Evolutionary conservation across 2,113 vertebrate species (phyloP).

Genomic region (Indicator maculatus): DNA sequence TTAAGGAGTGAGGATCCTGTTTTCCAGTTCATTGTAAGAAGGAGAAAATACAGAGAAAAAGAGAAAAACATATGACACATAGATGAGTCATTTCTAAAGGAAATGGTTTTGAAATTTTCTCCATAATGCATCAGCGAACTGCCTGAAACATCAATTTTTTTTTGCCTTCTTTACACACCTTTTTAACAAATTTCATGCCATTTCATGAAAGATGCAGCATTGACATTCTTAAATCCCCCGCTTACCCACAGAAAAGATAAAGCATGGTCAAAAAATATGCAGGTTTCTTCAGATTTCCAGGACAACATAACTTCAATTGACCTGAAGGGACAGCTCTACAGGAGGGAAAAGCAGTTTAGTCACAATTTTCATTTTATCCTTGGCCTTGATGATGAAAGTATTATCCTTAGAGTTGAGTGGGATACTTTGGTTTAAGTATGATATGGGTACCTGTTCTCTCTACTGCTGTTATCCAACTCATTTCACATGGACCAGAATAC

Average conservation of each 20-base stretch:
- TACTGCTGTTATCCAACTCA: background rate
- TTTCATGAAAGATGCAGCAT: slow-evolving; percentile 19
- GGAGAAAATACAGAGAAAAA: slow-evolving; percentile 16
- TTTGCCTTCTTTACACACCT: slow-evolving; percentile 13
- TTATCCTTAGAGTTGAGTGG: background rate
- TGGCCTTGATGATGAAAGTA: background rate
- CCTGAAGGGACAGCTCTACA: background rate
- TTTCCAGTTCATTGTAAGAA: slow-evolving; percentile 46
- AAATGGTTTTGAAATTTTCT: slow-evolving; percentile 44
- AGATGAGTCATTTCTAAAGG: slow-evolving; percentile 46
- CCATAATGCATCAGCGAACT: background rate
- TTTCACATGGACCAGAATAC: background rate
- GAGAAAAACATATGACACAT: background rate
- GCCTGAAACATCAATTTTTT: slow-evolving; percentile 20
- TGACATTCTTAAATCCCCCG: slow-evolving; percentile 37
- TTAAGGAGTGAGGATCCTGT: slow-evolving; percentile 41
- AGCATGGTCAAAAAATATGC: background rate
- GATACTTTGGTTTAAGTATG: slow-evolving; percentile 1
- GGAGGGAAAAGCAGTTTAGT: background rate
- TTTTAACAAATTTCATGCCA: slow-evolving; percentile 42
- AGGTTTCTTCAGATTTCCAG: slow-evolving; percentile 22
- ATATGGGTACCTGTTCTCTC: background rate
- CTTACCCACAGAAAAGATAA: slow-evolving; percentile 32
- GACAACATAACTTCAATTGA: background rate
- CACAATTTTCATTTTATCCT: background rate